phyloP scores from a whole-genome alignment of 2,797 vertebrate genomes.

The Neoniphon sammara region DNA sequence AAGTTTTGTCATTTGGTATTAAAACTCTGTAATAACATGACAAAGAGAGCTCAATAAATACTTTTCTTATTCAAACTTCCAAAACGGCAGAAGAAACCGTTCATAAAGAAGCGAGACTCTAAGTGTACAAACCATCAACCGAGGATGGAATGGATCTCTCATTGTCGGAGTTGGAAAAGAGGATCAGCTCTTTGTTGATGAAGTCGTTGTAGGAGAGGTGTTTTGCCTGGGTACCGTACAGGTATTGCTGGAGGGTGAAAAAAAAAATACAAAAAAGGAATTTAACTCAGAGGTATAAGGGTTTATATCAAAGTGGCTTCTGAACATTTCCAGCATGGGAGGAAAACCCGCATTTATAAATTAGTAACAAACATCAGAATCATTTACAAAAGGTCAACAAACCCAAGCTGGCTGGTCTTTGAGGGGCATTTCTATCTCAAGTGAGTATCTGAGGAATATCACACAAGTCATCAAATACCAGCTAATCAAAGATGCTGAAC shows the following conservation, averaged over 20 bases:
- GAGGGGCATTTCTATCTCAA: neutral
- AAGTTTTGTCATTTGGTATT: no score
- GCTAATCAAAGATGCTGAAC: slow-evolving; percentile 2
- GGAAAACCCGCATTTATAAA: neutral
- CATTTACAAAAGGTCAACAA: slow-evolving; percentile 3
- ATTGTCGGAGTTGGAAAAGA: slow-evolving; percentile 99
- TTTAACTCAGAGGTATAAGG: neutral
- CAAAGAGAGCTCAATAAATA: neutral
- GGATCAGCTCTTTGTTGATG: slow-evolving; percentile 99
- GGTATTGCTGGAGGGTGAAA: slow-evolving; percentile 88
- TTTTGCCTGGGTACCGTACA: slow-evolving; percentile 93
- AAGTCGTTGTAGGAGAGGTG: slow-evolving; percentile 99
- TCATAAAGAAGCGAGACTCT: neutral
- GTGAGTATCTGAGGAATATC: neutral
- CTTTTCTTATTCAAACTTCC: neutral
- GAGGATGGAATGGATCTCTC: slow-evolving; percentile 98
- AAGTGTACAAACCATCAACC: slow-evolving; percentile 91
- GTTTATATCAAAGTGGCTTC: neutral
- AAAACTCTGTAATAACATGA: no score
- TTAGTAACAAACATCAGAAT: slow-evolving; percentile 7
- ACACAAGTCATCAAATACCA: slow-evolving; percentile 1
- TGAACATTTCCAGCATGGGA: neutral
- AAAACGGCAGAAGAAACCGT: slow-evolving; percentile 20
- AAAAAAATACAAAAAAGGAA: slow-evolving; percentile 4
- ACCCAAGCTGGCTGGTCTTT: neutral